Evolutionary conservation across 2,113 vertebrate species (phyloP).

Genomic region (Eptesicus fuscus): DNA sequence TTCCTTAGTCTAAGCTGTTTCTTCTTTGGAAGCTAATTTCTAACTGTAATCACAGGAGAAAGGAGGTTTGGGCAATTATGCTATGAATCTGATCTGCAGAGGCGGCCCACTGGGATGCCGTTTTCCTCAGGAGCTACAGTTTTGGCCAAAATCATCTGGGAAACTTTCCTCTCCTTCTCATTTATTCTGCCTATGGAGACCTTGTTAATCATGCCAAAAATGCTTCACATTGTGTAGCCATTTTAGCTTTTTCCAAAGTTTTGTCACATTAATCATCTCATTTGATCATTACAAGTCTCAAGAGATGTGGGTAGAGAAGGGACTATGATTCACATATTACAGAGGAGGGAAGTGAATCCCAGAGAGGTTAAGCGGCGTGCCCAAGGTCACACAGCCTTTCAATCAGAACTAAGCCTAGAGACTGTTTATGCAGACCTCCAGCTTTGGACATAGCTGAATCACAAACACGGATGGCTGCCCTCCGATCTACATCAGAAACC

Average conservation of each 20-base stretch:
- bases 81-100: neutral
- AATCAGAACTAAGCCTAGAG: neutral
- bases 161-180: conserved; percentile 51
- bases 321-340: neutral
- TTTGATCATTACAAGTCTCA: conserved; percentile 38
- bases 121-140: conserved; percentile 46
- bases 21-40: conserved; percentile 32
- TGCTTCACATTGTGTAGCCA: conserved; percentile 28
- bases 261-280: conserved; percentile 37
- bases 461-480: neutral
- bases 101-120: neutral
- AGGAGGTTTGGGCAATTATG: neutral
- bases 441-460: neutral
- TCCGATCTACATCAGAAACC: neutral
- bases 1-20: conserved; percentile 10
- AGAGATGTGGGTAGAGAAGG: conserved; percentile 4
- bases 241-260: conserved; percentile 47
- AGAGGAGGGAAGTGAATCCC: neutral
- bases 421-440: neutral
- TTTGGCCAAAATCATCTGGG: conserved; percentile 55
- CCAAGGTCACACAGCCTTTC: neutral
- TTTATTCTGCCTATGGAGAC: conserved; percentile 44
- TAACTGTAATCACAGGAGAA: conserved; percentile 32
- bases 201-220: conserved; percentile 47
- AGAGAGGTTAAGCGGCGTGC: neutral